phyloP scores from a whole-genome alignment of 2,113 vertebrate species.

The Phoenicopterus ruber region DNA sequence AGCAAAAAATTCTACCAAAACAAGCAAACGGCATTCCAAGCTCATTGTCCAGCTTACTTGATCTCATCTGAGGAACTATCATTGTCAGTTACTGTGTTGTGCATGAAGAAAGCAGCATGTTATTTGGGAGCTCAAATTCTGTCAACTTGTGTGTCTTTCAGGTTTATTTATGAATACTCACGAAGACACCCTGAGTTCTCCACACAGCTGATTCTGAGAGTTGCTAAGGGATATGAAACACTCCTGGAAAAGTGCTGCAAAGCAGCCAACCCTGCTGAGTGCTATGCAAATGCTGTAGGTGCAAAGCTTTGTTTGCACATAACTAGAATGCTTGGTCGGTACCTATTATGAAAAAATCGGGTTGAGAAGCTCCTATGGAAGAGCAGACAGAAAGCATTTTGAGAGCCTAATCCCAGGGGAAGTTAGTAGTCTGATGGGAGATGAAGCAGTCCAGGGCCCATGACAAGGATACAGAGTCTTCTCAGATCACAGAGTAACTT shows the following conservation, averaged over 20 bases:
- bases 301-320: background rate
- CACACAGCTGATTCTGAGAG: background rate
- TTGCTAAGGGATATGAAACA: conserved; percentile 50
- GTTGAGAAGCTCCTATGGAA: background rate
- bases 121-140: background rate
- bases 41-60: background rate
- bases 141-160: background rate
- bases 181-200: conserved; percentile 59
- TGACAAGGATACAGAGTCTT: background rate
- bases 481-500: background rate
- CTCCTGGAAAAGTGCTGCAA: conserved; percentile 72
- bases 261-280: conserved; percentile 30
- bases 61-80: background rate
- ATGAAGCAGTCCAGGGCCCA: background rate
- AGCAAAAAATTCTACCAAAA: background rate
- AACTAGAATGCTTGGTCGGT: background rate
- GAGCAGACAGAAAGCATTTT: background rate
- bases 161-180: conserved; percentile 63
- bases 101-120: background rate
- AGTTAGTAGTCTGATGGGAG: background rate
- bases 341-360: background rate
- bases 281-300: conserved; percentile 60
- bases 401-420: background rate
- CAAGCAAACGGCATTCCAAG: background rate
- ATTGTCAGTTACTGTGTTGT: background rate